Base-by-base conservation (phyloP, 2,113 vertebrate genomes). In the Pyrgilauda ruficollis region DNA sequence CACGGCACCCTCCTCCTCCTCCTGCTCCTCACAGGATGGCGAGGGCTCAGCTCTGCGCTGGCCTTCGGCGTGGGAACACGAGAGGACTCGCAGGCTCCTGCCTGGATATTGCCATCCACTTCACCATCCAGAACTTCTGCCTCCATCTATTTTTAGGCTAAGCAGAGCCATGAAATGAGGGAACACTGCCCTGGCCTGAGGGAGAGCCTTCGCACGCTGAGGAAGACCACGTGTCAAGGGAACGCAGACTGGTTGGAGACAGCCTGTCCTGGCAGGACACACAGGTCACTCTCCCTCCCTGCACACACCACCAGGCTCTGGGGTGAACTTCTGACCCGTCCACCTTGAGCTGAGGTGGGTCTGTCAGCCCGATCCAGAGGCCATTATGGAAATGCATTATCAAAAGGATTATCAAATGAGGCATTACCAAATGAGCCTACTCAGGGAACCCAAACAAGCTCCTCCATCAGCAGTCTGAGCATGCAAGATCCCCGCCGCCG, bases 291-390 rank as follows among this genome's bases (percentile, higher is more conserved):
- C 50, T 30, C 58, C 31, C 64, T 31, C 2, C 5, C 90, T 59
- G 13, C 52, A 7, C 3, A 85, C 33, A 59, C 79, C 62, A 5
- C 41, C 93, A 56, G 53, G 73, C 73, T 67, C 5, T 14, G 3
- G 21, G 13, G 3, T 84, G 90, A 96, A 92, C 96, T 91, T 35
- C 85, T 91, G 82, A 93, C 87, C 96, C 28, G 13, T 26, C 87
- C 33, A 16, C 35, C 20, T 31, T 10, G 58, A 78, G 83, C 82
- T 61, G 85, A 91, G 61, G 76, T 11, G 6, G 35, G 23, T 68
- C 75, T 39, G 5, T 11, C 11, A 47, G 82, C 37, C 2, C n/a
- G 47, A 66, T 43, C 87, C 49, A 49, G 8, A 53, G 22, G 76
- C 84, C 74, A 87, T 74, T 81, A 84, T 35, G 50, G 85, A 80